Base-by-base conservation (phyloP, 2,888 invertebrate genomes). In the Leptopilina syphax region DNA sequence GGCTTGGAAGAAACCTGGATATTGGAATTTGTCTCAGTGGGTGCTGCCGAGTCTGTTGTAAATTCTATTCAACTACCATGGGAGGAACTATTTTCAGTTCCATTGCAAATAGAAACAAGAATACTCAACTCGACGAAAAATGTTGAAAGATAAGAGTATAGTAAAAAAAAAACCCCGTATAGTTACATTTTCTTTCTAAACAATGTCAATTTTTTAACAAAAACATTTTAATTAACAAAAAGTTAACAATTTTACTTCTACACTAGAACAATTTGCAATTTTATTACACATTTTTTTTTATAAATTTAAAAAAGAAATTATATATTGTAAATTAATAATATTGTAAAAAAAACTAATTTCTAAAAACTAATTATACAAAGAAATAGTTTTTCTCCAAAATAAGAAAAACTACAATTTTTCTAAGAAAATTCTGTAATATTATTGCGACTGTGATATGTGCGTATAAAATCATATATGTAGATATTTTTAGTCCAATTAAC, bases 71-170 rank as follows among this genome's bases (percentile, higher is more conserved):
- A 92, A 76, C 88, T 92, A 81, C 93, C 93, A 0, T 94, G 94
- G 94, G 93, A 94, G 84, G 91, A 92, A 85, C 84, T 94, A 4
- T 94, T 94, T 86, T 94, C 93, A 54, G 92, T 94, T 80, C 93
- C 94, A 57, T 88, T 94, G 24, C 92, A 92, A 86, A 85, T 92
- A 27, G 91, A 88, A 8, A 82, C 81, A 3, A 85, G 83, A 81
- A 79, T 83, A 41, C 78, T 81, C 44, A 67, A 82, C 50, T 78
- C 78, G 34, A 77, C 8, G 3, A 77, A 81, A 47, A 80, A 82
- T 57, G 60, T 60, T 18, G 79, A 80, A 79, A 60, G 50, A 50
- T 77, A 70, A 50, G 68, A 76, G 68, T 60, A 44, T 65, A 67
- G 24, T 68, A 77, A 77, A 66, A 66, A 41, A 8, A n/a, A 67